Base-by-base conservation (phyloP, 2,888 invertebrate genomes). In the Drosophila buzzatii region DNA sequence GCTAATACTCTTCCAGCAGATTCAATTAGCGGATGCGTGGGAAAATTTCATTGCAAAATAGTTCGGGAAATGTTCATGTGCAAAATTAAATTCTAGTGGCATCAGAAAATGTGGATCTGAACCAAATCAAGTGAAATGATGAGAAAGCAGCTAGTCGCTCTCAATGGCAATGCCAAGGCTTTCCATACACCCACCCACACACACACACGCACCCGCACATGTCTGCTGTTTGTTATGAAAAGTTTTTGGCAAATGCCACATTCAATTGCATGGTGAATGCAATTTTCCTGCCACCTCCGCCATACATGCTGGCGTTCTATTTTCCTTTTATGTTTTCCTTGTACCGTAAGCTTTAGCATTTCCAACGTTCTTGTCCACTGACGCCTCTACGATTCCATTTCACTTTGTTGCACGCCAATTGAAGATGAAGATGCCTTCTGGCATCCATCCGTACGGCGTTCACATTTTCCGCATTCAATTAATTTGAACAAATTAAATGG, bases 401-500 rank as follows among this genome's bases (percentile, higher is more conserved):
- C 23, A 20, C 45, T 65, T 20, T 59, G 20, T 20, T 69, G 27
- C 27, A 33, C 47, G 53, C 31, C 53, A 69, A 55, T 52, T 47
- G 71, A 41, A 55, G 47, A 63, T 31, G 56, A 51, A 49, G 59
- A 44, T 23, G 67, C 18, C 18, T 8, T 10, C 8, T 8, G 8
- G 5, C 6, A 31, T 12, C 16, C 41, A n/a, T 12, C 41, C 31
- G 27, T 16, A 47, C 33, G 49, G 42, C 44, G 60, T 55, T 20
- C 39, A 56, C 56, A 39, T 73, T 60, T 66, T 66, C 47, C 70
- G 44, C 61, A 61, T 45, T 62, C 66, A 77, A 73, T 77, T 77
- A 70, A 56, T 10, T 61, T 70, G 60, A 53, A 44, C 33, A 55
- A 64, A 70, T 73, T 49, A 52, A 73, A 73, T 73, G 64, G 70